A percentile compares a stretch with the other conserved stretches of the same genome.
These are phyloP conservation scores for Drosophila lini DNA, from an alignment of 1,140 invertebrate genomes.

Conservation along the genomic window DNA sequence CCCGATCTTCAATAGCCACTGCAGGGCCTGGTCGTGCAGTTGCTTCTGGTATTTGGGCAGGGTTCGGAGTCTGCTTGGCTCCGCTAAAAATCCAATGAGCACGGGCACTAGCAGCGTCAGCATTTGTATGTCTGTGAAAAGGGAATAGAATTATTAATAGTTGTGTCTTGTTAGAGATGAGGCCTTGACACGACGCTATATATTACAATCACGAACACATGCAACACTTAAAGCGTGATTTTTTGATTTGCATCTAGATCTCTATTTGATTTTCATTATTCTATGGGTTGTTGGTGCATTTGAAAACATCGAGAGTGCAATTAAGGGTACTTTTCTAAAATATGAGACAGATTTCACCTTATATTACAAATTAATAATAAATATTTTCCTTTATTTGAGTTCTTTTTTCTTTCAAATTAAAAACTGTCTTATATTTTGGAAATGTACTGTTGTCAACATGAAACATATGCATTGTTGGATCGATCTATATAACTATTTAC, in stretches of 20 bases:
- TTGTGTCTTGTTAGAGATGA: background rate
- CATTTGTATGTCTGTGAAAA: constrained; percentile 92
- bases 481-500: constrained; percentile 68
- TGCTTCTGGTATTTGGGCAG: constrained; percentile 88
- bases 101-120: constrained; percentile 94
- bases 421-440: constrained; percentile 9
- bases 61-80: constrained; percentile 87
- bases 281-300: constrained; percentile 39
- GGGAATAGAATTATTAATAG: background rate
- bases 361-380: background rate
- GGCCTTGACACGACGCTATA: constrained; percentile 3
- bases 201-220: constrained; percentile 23
- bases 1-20: constrained; percentile 95
- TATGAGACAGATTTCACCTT: constrained; percentile 2
- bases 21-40: constrained; percentile 94
- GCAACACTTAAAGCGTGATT: constrained; percentile 69
- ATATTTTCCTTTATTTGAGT: background rate
- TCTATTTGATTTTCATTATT: constrained; percentile 32
- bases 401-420: background rate
- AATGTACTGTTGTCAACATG: constrained; percentile 21
- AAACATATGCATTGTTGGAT: constrained; percentile 53
- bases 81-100: constrained; percentile 93
- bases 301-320: constrained; percentile 36
- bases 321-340: constrained; percentile 2
- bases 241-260: constrained; percentile 8